Conservation (phyloP, 2,888 invertebrate genomes). For the Epicampocera succincta region DNA sequence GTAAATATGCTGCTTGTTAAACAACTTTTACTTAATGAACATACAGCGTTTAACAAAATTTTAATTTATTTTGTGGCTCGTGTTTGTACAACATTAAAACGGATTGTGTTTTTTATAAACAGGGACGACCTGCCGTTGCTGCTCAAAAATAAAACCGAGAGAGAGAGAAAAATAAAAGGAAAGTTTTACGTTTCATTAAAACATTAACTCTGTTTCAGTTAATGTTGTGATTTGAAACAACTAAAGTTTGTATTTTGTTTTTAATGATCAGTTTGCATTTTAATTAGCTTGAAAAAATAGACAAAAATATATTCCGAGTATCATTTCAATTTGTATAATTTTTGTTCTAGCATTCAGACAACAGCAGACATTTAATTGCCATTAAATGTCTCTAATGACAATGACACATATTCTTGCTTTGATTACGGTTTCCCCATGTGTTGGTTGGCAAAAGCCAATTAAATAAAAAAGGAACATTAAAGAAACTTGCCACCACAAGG, state of each 20-base stretch:
- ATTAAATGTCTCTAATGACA: conserved; percentile 66
- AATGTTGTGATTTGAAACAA: too few species aligned
- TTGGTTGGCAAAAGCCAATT: conserved; percentile 25
- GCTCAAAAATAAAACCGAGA: too few species aligned
- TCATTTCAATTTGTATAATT: conserved; percentile 35
- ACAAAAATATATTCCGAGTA: conserved; percentile 37
- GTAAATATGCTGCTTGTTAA: conserved; percentile 57
- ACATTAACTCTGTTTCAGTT: too few species aligned
- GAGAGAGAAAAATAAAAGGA: too few species aligned
- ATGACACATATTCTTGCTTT: conserved; percentile 41
- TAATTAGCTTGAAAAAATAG: conserved; percentile 47
- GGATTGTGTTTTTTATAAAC: not conserved
- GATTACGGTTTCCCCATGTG: conserved; percentile 46
- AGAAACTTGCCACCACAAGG: conserved; percentile 10
- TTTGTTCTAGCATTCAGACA: conserved; percentile 41
- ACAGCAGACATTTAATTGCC: conserved; percentile 39
- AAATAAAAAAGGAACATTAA: conserved; percentile 41
- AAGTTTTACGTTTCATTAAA: too few species aligned
- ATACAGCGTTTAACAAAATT: conserved; percentile 16
- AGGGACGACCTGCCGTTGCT: not conserved
- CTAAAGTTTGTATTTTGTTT: too few species aligned
- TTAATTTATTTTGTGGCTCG: conserved; percentile 50
- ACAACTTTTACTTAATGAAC: conserved; percentile 67
- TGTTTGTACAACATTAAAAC: conserved; percentile 35
- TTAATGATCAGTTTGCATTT: conserved; percentile 47